Evolutionary conservation across 1,140 invertebrate genomes (phyloP).

Genomic region (Heterodera schachtii): DNA sequence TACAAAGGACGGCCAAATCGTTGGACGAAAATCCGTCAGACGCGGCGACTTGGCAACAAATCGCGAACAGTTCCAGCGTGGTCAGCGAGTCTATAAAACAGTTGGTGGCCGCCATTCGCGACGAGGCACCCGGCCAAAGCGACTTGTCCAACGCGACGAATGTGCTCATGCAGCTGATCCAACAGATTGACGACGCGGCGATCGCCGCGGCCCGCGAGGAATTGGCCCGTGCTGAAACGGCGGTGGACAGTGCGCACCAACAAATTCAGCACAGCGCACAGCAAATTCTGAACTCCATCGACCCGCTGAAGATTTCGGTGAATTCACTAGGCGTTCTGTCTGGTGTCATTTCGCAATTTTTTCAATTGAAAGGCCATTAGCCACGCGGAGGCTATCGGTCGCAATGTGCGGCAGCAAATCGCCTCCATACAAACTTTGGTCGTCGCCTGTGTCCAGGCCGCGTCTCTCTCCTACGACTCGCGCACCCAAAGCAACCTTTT

Average conservation of each 20-base stretch:
- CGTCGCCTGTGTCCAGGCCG: constrained; percentile 80
- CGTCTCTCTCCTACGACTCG: constrained; percentile 80
- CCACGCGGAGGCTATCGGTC: constrained; percentile 89
- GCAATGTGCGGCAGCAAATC: constrained; percentile 80
- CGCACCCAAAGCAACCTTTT: constrained; percentile 84
- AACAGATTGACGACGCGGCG: constrained; percentile 80
- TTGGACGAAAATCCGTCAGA: constrained; percentile 85
- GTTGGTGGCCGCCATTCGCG: constrained; percentile 71
- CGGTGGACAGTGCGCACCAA: constrained; percentile 59
- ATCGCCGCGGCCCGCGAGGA: constrained; percentile 75
- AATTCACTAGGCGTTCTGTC: no score
- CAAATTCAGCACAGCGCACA: constrained; percentile 61
- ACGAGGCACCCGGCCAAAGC: constrained; percentile 89
- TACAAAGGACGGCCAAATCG: constrained; percentile 77
- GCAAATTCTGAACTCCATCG: constrained; percentile 51
- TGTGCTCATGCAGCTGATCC: constrained; percentile 76
- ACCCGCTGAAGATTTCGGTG: constrained; percentile 73
- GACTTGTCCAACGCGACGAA: constrained; percentile 86
- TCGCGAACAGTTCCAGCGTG: constrained; percentile 88
- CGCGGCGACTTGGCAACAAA: constrained; percentile 86
- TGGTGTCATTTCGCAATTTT: background rate
- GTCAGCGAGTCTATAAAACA: constrained; percentile 94
- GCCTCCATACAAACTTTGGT: constrained; percentile 83
- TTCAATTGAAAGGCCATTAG: constrained; percentile 72
- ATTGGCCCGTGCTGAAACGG: constrained; percentile 19